A percentile compares a stretch with the other conserved stretches of the same genome.
Evolutionary conservation across 64 coral and sea anemone species (phyloP).

Genomic region (Platygyra sinensis): DNA sequence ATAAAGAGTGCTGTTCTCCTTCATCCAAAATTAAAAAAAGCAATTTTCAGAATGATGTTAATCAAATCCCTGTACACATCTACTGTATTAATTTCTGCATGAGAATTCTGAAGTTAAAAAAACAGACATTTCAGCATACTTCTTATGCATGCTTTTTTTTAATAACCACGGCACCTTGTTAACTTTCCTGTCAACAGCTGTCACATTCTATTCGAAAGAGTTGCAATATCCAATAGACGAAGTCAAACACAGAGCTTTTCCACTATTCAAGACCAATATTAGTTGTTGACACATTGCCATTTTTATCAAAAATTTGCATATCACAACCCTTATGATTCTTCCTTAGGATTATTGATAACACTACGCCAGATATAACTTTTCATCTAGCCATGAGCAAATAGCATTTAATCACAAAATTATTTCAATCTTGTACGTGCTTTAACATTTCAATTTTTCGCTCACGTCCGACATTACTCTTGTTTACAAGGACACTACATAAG

Average conservation of each 20-base stretch:
- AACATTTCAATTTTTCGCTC: background rate
- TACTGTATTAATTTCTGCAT: too few relatives aligned
- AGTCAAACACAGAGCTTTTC: background rate
- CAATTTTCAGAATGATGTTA: too few relatives aligned
- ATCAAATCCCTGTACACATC: too few relatives aligned
- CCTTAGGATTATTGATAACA: background rate
- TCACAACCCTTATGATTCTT: background rate
- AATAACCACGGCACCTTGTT: background rate
- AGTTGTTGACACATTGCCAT: background rate
- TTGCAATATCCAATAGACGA: background rate
- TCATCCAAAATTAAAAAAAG: too few relatives aligned
- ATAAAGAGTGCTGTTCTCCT: too few relatives aligned
- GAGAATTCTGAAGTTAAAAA: too few relatives aligned
- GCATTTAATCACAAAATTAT: background rate
- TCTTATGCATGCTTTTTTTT: background rate
- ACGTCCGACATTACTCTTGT: background rate
- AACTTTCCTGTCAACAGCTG: background rate
- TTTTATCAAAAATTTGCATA: slow-evolving; percentile 9
- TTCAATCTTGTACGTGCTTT: background rate
- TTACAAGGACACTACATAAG: background rate
- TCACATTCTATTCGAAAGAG: background rate
- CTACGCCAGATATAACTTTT: background rate
- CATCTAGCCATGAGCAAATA: background rate
- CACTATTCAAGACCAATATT: background rate
- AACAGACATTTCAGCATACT: background rate